Percentiles rank a stretch among this genome's conserved stretches.
Conservation (phyloP, 1,140 invertebrate species). For the Magallana angulata region DNA sequence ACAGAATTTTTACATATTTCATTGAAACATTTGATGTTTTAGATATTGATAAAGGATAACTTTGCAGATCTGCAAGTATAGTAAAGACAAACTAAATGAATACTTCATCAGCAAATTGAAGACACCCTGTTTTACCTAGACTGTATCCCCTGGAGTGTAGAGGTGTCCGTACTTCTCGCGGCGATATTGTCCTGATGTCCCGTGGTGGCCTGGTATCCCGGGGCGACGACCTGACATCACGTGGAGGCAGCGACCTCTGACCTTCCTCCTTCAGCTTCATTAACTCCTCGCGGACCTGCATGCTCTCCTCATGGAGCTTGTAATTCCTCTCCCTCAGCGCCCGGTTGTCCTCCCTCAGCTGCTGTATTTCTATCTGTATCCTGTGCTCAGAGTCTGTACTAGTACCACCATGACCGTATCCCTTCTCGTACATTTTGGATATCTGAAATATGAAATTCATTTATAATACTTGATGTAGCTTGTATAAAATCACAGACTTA, state of each 20-base stretch:
- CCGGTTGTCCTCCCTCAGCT: conserved; percentile 64
- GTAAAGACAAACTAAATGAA: too few relatives aligned
- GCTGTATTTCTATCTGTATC: conserved; percentile 60
- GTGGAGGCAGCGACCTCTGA: not conserved
- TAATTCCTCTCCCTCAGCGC: conserved; percentile 67
- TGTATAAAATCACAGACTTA: too few relatives aligned
- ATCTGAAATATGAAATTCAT: conserved; percentile 46
- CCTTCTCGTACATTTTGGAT: conserved; percentile 54
- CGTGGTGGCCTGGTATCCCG: not conserved
- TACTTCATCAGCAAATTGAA: too few relatives aligned
- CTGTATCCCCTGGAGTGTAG: conserved; percentile 19
- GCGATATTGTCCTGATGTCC: not conserved
- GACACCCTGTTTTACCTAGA: not conserved
- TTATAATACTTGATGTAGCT: too few relatives aligned
- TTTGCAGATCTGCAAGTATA: too few relatives aligned
- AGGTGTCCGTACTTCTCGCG: conserved; percentile 10
- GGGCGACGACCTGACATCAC: not conserved
- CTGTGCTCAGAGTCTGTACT: conserved; percentile 50
- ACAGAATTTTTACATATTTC: too few relatives aligned
- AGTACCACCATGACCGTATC: conserved; percentile 46
- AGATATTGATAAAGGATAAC: too few relatives aligned
- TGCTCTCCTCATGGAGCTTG: conserved; percentile 70
- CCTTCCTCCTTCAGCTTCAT: conserved; percentile 43
- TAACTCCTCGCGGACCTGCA: conserved; percentile 60
- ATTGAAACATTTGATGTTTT: too few relatives aligned